Evolutionary conservation across 2,888 invertebrate genomes (phyloP).

Genomic region (Tetragnatha montana): DNA sequence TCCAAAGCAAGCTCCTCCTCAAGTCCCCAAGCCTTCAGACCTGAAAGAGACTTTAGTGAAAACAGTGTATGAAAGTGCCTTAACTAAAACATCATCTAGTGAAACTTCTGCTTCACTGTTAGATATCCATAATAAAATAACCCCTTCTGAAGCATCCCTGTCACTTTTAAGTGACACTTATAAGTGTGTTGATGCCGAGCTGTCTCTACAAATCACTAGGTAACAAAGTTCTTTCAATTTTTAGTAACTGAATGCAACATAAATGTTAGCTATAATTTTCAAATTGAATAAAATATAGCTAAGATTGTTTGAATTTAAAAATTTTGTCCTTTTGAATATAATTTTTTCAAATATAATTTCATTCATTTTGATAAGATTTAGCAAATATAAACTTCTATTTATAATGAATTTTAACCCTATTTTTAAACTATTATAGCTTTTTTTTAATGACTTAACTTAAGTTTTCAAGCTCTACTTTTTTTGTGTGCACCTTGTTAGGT

Average conservation of each 20-base stretch:
- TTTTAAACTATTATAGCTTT: too few relatives aligned
- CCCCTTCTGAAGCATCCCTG: conserved; percentile 50
- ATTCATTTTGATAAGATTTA: too few relatives aligned
- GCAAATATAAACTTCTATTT: too few relatives aligned
- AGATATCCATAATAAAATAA: conserved; percentile 12
- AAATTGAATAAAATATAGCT: too few relatives aligned
- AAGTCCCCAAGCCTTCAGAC: conserved; percentile 3
- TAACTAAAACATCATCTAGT: conserved; percentile 23
- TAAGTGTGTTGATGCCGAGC: conserved; percentile 11
- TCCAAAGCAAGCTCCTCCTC: not conserved
- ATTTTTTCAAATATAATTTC: too few relatives aligned
- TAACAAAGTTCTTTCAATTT: not conserved
- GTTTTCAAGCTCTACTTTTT: not conserved
- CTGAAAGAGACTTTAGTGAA: conserved; percentile 7
- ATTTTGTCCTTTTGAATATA: too few relatives aligned
- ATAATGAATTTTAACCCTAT: too few relatives aligned
- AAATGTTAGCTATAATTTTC: too few relatives aligned
- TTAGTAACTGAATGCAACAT: not conserved
- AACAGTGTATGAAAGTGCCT: not conserved
- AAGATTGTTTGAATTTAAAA: too few relatives aligned
- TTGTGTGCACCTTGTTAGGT: not conserved
- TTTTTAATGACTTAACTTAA: too few relatives aligned
- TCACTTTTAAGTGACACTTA: conserved; percentile 48
- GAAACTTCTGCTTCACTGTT: conserved; percentile 7
- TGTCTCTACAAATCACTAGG: conserved; percentile 14